Evolutionary conservation across 2,888 invertebrate species (phyloP).

Genomic region (Drosophila parthenogenetica): DNA sequence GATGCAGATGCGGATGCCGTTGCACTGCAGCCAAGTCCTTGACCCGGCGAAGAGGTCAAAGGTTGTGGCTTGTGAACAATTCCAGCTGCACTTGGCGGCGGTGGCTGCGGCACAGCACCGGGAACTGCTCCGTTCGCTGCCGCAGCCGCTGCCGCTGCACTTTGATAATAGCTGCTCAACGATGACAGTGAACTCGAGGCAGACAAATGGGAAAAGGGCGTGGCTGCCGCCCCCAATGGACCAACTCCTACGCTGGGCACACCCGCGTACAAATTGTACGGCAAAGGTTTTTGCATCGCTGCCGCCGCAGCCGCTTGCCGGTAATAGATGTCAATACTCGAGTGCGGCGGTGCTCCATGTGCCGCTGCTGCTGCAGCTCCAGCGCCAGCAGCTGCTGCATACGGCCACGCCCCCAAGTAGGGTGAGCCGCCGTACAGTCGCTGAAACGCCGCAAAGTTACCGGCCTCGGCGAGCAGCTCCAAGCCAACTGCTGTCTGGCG

Average conservation of each 20-base stretch:
- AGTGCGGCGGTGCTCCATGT: slow-evolving; percentile 86
- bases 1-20: slow-evolving; percentile 46
- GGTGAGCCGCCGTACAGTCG: slow-evolving; percentile 93
- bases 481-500: slow-evolving; percentile 98
- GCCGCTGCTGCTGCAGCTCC: slow-evolving; percentile 76
- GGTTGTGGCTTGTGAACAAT: slow-evolving; percentile 53
- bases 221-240: slow-evolving; percentile 82
- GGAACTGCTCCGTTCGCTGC: slow-evolving; percentile 30
- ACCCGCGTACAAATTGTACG: slow-evolving; percentile 87
- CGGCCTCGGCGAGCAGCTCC: slow-evolving; percentile 98
- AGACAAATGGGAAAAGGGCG: slow-evolving; percentile 85
- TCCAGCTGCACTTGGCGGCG: slow-evolving; percentile 15
- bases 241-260: slow-evolving; percentile 83
- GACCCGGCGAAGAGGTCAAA: slow-evolving; percentile 37
- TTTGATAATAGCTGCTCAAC: slow-evolving; percentile 87
- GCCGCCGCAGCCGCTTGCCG: slow-evolving; percentile 92
- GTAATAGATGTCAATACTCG: slow-evolving; percentile 92
- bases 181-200: slow-evolving; percentile 89
- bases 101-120: slow-evolving; percentile 12
- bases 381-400: slow-evolving; percentile 86
- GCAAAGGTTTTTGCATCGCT: slow-evolving; percentile 94
- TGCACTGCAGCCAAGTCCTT: slow-evolving; percentile 37
- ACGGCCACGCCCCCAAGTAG: slow-evolving; percentile 88
- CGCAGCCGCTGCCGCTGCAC: slow-evolving; percentile 72
- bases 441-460: slow-evolving; percentile 99